A percentile compares a stretch with the other conserved stretches of the same genome.
Conservation (phyloP, 1,140 invertebrate species). For the Lysiphlebus fabarum region DNA sequence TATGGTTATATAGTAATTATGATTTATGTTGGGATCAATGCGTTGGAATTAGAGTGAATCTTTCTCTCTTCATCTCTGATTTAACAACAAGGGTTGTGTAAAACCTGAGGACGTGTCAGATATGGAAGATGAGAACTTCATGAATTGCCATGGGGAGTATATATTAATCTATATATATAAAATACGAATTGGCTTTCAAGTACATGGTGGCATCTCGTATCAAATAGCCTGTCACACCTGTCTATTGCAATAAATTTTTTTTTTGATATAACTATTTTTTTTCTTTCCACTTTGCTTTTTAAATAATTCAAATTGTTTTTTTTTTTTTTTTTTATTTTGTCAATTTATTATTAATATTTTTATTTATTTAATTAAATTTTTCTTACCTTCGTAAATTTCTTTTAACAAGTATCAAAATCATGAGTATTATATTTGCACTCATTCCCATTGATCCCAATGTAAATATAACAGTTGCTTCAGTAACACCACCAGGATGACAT, state of each 20-base stretch:
- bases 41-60: too few species aligned
- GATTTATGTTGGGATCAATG: too few species aligned
- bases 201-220: slow-evolving; percentile 7
- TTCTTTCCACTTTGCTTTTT: too few species aligned
- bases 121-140: too few species aligned
- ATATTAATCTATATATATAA: too few species aligned
- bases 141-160: too few species aligned
- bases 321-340: neutral
- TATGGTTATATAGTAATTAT: too few species aligned
- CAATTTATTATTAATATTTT: neutral
- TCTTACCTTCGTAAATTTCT: slow-evolving; percentile 68
- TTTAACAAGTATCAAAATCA: slow-evolving; percentile 75
- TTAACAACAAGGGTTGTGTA: too few species aligned
- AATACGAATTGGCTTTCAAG: slow-evolving; percentile 4
- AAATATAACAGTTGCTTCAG: slow-evolving; percentile 76
- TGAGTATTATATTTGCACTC: slow-evolving; percentile 76
- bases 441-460: slow-evolving; percentile 76
- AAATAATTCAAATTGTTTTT: neutral
- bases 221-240: slow-evolving; percentile 21
- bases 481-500: slow-evolving; percentile 75
- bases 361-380: neutral
- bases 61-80: too few species aligned
- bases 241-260: slow-evolving; percentile 17
- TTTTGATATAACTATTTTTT: too few species aligned
- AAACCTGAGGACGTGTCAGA: too few species aligned